These are phyloP conservation scores for Drosophila austrosaltans DNA, from an alignment of 2,888 invertebrate genomes.

Conservation along the genomic window DNA sequence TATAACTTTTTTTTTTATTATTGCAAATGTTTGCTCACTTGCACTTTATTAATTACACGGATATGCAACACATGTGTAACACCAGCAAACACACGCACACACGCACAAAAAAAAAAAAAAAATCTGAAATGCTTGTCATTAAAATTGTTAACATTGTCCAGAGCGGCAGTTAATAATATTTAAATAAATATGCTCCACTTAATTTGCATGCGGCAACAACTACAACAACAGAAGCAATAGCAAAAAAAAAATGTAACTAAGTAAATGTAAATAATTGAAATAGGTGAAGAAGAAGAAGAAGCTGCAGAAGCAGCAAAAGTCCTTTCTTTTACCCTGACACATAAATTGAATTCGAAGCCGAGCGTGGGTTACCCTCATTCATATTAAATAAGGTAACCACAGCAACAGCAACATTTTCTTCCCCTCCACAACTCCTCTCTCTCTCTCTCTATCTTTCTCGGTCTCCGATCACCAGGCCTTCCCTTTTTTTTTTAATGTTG, in stretches of 20 bases:
- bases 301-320: not conserved
- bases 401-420: conserved; percentile 36
- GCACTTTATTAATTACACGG: conserved; percentile 71
- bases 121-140: conserved; percentile 62
- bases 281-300: not conserved
- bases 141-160: conserved; percentile 71
- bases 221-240: not conserved
- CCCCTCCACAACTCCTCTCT: not conserved
- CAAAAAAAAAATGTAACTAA: not conserved
- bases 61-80: conserved; percentile 57
- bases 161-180: conserved; percentile 68
- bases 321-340: conserved; percentile 3
- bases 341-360: conserved; percentile 11
- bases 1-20: not conserved
- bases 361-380: conserved; percentile 49
- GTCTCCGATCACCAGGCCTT: not conserved
- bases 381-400: conserved; percentile 57
- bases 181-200: conserved; percentile 49
- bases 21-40: conserved; percentile 65
- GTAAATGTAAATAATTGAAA: conserved; percentile 12
- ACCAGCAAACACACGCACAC: conserved; percentile 3
- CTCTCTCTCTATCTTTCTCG: no score
- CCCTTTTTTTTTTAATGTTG: conserved; percentile 48
- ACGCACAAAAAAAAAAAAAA: conserved; percentile 11
- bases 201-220: conserved; percentile 34